These are phyloP conservation scores for Lytechinus pictus DNA, from an alignment of 35 echinoderm and acorn worm species.

Conservation along the genomic window DNA sequence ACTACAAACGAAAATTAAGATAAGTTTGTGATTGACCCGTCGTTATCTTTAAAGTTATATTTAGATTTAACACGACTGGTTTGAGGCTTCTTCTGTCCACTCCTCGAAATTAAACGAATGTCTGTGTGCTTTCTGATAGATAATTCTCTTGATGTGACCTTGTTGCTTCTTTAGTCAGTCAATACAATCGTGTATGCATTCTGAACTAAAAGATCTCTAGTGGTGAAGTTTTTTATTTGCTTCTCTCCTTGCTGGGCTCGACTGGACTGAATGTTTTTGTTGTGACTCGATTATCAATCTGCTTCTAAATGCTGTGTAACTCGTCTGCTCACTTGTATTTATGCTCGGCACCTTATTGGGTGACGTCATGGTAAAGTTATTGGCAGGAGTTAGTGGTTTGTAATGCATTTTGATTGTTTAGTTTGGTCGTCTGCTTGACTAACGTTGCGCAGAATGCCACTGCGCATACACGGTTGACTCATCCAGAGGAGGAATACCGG, in stretches of 20 bases:
- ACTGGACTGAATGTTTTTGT: neutral
- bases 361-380: constrained; percentile 34
- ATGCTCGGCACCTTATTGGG: neutral
- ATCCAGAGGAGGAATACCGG: neutral
- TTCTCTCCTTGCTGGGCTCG: neutral
- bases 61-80: neutral
- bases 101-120: neutral
- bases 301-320: neutral
- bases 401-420: neutral
- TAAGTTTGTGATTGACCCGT: neutral
- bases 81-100: neutral
- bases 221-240: neutral
- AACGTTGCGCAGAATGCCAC: neutral
- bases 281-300: neutral
- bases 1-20: neutral
- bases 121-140: neutral
- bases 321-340: neutral
- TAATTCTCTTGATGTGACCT: neutral
- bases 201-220: neutral
- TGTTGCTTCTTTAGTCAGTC: neutral
- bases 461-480: neutral
- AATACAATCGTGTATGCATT: neutral
- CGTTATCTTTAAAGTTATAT: neutral
- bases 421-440: neutral
- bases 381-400: neutral